Evolutionary conservation across 2,797 vertebrate species (phyloP), one percentile per base, ranked within the genome.

Genomic region (Phalanger gymnotis): DNA sequence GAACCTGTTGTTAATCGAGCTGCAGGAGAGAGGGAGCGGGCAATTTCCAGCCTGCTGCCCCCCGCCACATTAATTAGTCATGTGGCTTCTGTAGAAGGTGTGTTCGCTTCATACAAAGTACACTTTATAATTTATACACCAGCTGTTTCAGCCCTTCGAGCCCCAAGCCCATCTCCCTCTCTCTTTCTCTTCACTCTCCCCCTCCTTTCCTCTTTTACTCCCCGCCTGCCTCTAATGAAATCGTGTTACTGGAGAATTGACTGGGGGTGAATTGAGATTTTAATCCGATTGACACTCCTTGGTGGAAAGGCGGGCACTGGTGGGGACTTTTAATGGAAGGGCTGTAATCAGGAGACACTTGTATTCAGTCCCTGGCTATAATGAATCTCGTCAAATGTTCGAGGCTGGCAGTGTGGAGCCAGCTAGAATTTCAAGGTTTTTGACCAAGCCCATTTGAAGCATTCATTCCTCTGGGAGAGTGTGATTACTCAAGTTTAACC

Each of bases 81-180:
- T 99, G 99, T 99, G 99, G 99, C 98, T 99, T 96, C 99, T 99
- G 99, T 99, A 98, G 99, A 99, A 99, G 99, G 99, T 99, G 99
- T 99, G 99, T 99, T 99, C 99, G 98, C 99, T 99, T 99, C 99
- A 99, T 99, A 99, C 99, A 99, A 99, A 99, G 99, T 99, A 99
- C 99, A 99, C 99, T 99, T 99, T 99, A 99, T 99, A 99, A 99
- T 99, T 99, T 99, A 99, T 99, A 99, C 99, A 99, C 99, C 99
- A 99, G 99, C 99, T 99, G 99, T 99, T 99, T 99, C 99, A 98
- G 98, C 99, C 99, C 99, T 99, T 99, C 99, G 73, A 47, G 40
- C 73, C 73, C 73, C 9, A 2, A 81, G 40, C 73, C 73, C 73
- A 87, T 87, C 73, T 87, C 73, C 40, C 40, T 27, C 73, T 51